A percentile compares a stretch with the other conserved stretches of the same genome.
Conservation (phyloP, 2,113 vertebrate genomes). For the Pterocles orientalis region DNA sequence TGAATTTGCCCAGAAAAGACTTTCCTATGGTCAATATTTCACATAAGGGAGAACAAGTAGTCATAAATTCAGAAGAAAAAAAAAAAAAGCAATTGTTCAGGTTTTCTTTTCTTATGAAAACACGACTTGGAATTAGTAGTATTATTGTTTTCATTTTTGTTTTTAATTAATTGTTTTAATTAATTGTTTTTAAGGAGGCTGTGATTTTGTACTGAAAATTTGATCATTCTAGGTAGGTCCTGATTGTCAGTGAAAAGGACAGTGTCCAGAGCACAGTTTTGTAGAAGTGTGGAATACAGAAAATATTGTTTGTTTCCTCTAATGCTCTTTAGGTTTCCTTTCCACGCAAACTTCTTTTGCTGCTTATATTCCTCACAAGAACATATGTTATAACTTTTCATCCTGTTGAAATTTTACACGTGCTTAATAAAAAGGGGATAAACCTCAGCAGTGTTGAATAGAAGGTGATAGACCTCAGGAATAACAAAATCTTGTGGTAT, state of each 20-base stretch:
- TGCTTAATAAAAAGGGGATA: not conserved
- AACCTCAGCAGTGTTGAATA: not conserved
- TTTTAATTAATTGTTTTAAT: too few species aligned
- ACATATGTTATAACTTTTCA: not conserved
- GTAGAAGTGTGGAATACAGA: not conserved
- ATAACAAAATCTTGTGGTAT: not conserved
- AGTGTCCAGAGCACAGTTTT: not conserved
- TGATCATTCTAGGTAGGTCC: not conserved
- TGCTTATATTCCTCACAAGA: not conserved
- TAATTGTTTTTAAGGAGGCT: too few species aligned
- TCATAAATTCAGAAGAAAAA: not conserved
- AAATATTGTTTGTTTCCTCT: not conserved
- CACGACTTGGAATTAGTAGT: not conserved
- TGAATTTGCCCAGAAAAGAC: not conserved
- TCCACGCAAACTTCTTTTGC: not conserved
- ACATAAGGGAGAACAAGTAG: not conserved
- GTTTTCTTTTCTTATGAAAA: not conserved
- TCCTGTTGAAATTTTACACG: not conserved
- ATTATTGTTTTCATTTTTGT: not conserved
- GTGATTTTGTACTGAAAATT: not conserved
- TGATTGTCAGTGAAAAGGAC: not conserved
- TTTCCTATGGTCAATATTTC: not conserved
- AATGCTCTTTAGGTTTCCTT: not conserved
- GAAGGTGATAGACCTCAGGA: not conserved
- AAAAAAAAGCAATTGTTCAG: not conserved